Percentiles rank a stretch among this genome's conserved stretches.
Evolutionary conservation across 2,888 invertebrate species (phyloP).

Genomic region (Phlogophora meticulosa): DNA sequence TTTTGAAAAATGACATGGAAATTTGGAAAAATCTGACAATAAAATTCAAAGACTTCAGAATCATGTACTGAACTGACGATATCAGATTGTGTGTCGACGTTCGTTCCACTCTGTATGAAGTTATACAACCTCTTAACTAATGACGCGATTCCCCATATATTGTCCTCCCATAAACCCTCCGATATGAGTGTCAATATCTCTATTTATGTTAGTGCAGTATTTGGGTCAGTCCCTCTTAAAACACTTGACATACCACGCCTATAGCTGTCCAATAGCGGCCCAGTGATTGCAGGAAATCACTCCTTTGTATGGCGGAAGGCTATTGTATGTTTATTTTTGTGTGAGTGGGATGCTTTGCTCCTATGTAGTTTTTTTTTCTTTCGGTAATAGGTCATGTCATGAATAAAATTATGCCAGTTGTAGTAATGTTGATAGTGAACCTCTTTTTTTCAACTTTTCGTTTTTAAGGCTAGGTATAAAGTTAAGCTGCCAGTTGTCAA

Average conservation of each 20-base stretch:
- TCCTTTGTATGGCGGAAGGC: slow-evolving; percentile 11
- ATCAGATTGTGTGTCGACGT: too few relatives aligned
- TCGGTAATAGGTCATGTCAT: neutral
- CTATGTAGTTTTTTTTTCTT: neutral
- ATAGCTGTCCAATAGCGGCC: slow-evolving; percentile 34
- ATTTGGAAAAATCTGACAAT: too few relatives aligned
- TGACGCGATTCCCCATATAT: neutral
- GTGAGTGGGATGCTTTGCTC: slow-evolving; percentile 4
- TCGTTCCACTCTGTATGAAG: too few relatives aligned
- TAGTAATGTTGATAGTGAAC: too few relatives aligned
- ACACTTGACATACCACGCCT: slow-evolving; percentile 30
- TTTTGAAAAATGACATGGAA: too few relatives aligned
- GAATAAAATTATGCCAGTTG: too few relatives aligned
- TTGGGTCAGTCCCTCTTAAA: slow-evolving; percentile 46
- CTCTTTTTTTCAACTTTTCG: too few relatives aligned
- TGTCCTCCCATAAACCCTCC: slow-evolving; percentile 3
- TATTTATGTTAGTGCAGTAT: slow-evolving; percentile 35
- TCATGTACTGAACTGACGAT: too few relatives aligned
- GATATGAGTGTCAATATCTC: slow-evolving; percentile 12
- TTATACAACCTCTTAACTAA: neutral
- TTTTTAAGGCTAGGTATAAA: too few relatives aligned
- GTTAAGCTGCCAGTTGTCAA: too few relatives aligned
- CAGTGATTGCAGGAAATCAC: slow-evolving; percentile 38
- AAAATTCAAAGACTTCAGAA: too few relatives aligned
- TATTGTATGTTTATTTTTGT: slow-evolving; percentile 12